Evolutionary conservation across 2,888 invertebrate genomes (phyloP).

Genomic region (Prenolepis imparis): DNA sequence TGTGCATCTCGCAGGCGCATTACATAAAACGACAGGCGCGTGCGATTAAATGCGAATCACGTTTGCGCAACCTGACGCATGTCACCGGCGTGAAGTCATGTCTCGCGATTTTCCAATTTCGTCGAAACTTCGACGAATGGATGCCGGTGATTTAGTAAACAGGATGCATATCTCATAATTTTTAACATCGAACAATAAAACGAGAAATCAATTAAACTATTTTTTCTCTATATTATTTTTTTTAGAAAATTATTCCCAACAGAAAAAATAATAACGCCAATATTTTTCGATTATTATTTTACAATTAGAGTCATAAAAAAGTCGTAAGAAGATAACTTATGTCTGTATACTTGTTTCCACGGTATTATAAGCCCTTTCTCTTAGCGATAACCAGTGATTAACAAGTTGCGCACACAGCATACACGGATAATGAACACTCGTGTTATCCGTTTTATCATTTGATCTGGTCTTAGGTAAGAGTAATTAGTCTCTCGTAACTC

Average conservation of each 20-base stretch:
- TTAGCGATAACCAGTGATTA: slow-evolving; percentile 11
- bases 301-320: background rate
- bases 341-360: background rate
- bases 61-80: slow-evolving; percentile 64
- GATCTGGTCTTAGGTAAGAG: slow-evolving; percentile 23
- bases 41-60: slow-evolving; percentile 62
- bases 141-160: slow-evolving; percentile 23
- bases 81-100: slow-evolving; percentile 51
- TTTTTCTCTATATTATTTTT: background rate
- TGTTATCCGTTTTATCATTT: slow-evolving; percentile 7
- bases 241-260: background rate
- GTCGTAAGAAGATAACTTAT: background rate
- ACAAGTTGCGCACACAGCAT: background rate
- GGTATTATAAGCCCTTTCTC: slow-evolving; percentile 1
- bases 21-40: slow-evolving; percentile 66
- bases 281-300: background rate
- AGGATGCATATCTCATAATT: slow-evolving; percentile 22
- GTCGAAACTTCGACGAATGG: slow-evolving; percentile 60
- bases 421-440: background rate
- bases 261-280: background rate
- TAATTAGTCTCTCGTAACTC: slow-evolving; percentile 46
- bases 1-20: slow-evolving; percentile 42
- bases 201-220: background rate
- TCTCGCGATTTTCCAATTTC: slow-evolving; percentile 57
- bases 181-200: background rate